Percentiles rank a stretch among this genome's conserved stretches.
Conservation (phyloP, 2,797 vertebrate genomes). For the Heliangelus exortis region DNA sequence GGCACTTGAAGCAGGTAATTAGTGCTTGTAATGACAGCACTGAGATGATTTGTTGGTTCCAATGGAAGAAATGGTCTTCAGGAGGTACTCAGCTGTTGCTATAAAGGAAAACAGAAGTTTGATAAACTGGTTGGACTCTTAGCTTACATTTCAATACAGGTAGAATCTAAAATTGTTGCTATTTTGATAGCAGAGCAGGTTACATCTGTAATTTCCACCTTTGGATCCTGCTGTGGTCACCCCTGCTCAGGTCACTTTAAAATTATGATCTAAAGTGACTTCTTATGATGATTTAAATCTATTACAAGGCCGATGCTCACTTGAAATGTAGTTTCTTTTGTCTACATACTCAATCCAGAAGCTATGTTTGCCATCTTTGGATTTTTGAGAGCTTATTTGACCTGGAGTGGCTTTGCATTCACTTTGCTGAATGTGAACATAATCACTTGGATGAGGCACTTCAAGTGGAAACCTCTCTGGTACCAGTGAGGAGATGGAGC, state of each 20-base stretch:
- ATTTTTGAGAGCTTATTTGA: not conserved
- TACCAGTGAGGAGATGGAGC: not conserved
- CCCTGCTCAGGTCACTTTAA: not conserved
- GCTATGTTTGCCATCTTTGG: not conserved
- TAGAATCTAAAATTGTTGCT: not conserved
- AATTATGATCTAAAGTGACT: not conserved
- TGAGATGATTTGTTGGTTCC: not conserved
- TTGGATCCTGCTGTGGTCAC: not conserved
- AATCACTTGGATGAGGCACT: not conserved
- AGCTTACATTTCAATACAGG: not conserved
- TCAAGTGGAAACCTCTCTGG: not conserved
- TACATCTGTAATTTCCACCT: not conserved
- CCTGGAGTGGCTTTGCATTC: not conserved
- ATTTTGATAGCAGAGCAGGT: not conserved
- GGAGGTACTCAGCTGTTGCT: not conserved
- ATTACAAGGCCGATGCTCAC: not conserved
- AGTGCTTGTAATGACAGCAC: not conserved
- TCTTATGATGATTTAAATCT: not conserved
- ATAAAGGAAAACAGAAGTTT: not conserved
- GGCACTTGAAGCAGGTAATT: accelerated
- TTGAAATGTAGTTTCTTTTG: not conserved
- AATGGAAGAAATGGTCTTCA: not conserved
- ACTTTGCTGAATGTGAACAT: not conserved
- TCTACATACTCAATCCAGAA: not conserved
- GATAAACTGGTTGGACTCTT: not conserved